Evolutionary conservation across 2,113 vertebrate genomes (phyloP), one percentile per base, ranked within the genome.

Genomic region (Pontoporia blainvillei): DNA sequence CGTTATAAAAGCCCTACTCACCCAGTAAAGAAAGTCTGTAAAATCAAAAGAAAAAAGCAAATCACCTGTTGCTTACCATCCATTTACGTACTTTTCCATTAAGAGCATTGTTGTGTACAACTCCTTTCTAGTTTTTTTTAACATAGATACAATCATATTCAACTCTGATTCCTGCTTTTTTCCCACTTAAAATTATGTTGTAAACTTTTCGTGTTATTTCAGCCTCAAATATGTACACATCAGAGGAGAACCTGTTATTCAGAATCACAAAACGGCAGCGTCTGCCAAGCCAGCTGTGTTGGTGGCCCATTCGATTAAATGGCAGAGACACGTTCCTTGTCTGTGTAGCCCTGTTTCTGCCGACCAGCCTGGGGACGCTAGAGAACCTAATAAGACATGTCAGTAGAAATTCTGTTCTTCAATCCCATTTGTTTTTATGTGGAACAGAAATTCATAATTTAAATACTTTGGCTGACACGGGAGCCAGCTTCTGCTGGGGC

Each of bases 121-220:
- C 7, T 59, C 57, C 62, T 44, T 34, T 8, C 71, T 52, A 31
- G 72, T 72, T 92, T 78, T 46, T 49, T 76, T 13, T 59, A 66
- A 7, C 41, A 21, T 46, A 41, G 12, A 59, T 73, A 21, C 11
- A 75, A 3, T 54, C 21, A 11, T 67, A 23, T 46, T 75, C 62
- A 84, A 13, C 87, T 92, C 69, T 83, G 90, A 93, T 44, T 49
- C 13, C 54, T 14, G 10, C 25, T 81, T 84, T 73, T 93, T 83
- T 29, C 31, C 73, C 27, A 64, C 76, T 66, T 95, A 78, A 67
- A 71, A 85, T 64, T 85, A 21, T 46, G 6, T 66, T 31, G 5
- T 73, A 66, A 76, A 31, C 14, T 54, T 71, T 57, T 39, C 18
- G 29, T 52, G 44, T 89, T 61, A 34, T 52, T 82, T 86, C 34